Base-by-base conservation (phyloP, 2,888 invertebrate genomes). In the Acleris holmiana region DNA sequence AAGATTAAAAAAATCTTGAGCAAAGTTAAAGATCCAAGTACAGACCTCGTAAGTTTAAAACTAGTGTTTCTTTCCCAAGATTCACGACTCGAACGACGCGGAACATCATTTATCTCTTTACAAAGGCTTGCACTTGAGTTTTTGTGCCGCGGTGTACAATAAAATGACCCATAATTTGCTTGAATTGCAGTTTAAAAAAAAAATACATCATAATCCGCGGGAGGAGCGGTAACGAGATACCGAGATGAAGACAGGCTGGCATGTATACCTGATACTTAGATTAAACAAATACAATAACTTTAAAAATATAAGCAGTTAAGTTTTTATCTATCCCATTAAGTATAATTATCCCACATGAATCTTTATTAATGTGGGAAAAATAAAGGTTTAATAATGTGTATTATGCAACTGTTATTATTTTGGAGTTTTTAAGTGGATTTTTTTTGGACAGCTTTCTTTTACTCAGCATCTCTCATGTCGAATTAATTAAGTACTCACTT, bases 151-250 rank as follows among this genome's bases (percentile, higher is more conserved):
- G 53, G n/a, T 46, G 63, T 58, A 64, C 59, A 65, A 65, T 60
- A 49, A 65, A 55, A 65, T 65, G 59, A 59, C 59, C 48, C 49
- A 54, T 29, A 60, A 65, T 60, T 60, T 55, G 55, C 65, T 55
- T 60, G 55, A 65, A 65, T 65, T 65, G 35, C 35, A 23, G 65
- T 21, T 59, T 55, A 65, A 65, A 65, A 64, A 60, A 59, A 54
- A 64, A 59, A 65, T 65, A 65, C 65, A 60, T 65, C 65, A 65
- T 65, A 65, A 65, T 65, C 55, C 49, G 10, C 19, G 13, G 41
- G 17, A n/a, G 46, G 25, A 57, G 50, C 15, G 40, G 29, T 55
- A 60, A 60, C 65, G 23, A 65, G 64, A 59, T 49, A 44, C 50
- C 13, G 35, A 35, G 25, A 15, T 23, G 44, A 8, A 23, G 55